Evolutionary conservation across 1,140 invertebrate genomes (phyloP), one percentile per base, ranked within the genome.

Genomic region (Stratiolaelaps scimitus): DNA sequence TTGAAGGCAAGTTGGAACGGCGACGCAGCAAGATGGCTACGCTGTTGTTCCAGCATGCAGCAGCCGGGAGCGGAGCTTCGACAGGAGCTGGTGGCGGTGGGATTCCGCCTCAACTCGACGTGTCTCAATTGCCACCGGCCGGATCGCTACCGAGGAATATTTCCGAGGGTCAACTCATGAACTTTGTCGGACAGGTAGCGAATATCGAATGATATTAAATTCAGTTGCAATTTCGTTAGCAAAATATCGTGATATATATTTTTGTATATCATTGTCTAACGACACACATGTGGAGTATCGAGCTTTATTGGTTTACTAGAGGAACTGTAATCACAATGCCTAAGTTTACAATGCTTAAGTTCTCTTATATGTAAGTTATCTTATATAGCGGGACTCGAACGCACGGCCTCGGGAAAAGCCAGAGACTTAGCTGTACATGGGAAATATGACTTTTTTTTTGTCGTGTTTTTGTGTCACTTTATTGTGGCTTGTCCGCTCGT

Each of bases 1-100:
- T 71, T 19, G 72, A 75, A 23, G 81, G 83, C 15, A 81, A 81
- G 67, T 75, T 89, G 66, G 86, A 89, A 69, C 82, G 83, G 71
- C 80, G 81, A 73, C 87, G 86, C 75, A 86, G 84, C 29, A 86
- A 85, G 76, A 77, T 84, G 69, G 74, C 81, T 0, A 10, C 34
- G 0, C 34, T 40, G 34, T 40, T 40, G 34, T 78, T 78, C 64
- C 73, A 73, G 20, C 78, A 77, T 69, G 75, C 76, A 75, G 76
- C 64, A 76, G 77, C 67, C 48, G 69, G 66, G n/a, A 67, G 30
- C 64, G 71, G 48, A 53, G 69, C 66, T 40, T 40, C 28, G 29
- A 68, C 26, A 28, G 53, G n/a, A 46, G n/a, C 30, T 10, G 26
- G 64, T 46, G 30, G 29, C 20, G 45, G 17, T 7, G 29, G 45